Evolutionary conservation across 2,888 invertebrate species (phyloP), one percentile per base, ranked within the genome.

Genomic region (Clitarchus hookeri): DNA sequence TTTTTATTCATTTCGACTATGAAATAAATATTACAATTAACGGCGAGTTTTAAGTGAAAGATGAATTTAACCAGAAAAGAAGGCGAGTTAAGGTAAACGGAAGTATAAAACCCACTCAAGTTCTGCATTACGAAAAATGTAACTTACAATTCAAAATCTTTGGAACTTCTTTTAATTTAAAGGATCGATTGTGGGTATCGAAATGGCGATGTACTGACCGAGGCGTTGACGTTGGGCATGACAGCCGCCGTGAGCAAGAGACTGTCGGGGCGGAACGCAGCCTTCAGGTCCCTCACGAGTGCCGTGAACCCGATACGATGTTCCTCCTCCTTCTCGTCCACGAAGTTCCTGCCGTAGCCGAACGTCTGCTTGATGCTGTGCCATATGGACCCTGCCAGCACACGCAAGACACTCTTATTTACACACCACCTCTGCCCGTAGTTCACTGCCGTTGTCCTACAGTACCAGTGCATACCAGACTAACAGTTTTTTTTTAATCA

Each of bases 241-340:
- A 96, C 94, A 4, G 95, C 94, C 85, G 96, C 88, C 0, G 95
- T 93, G 19, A 97, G 91, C 85, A 94, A 92, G 89, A 95, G 93
- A n/a, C 94, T 94, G 89, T 95, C 95, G 13, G 95, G 93, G 88
- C 93, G 94, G 88, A 97, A 94, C 9, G 95, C 95, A 87, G 95
- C 94, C 90, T 95, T 96, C 89, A 96, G 89, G 89, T 97, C 96
- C 44, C 96, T 94, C 2, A 96, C 94, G 16, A 97, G 91, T 0
- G 95, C 94, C 0, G 95, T 96, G 90, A 96, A 97, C 87, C 96
- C 96, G 90, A 96, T 95, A 87, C 95, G 95, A 90, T 97, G 97
- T 90, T 96, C 96, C n/a, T 95, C 93, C 8, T 88, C 88, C 90
- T 96, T 96, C 0, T 96, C 96, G 89, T 97, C 97, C n/a, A 96